Base-by-base conservation (phyloP, 2,888 invertebrate species). In the Tricholauxania praeusta region DNA sequence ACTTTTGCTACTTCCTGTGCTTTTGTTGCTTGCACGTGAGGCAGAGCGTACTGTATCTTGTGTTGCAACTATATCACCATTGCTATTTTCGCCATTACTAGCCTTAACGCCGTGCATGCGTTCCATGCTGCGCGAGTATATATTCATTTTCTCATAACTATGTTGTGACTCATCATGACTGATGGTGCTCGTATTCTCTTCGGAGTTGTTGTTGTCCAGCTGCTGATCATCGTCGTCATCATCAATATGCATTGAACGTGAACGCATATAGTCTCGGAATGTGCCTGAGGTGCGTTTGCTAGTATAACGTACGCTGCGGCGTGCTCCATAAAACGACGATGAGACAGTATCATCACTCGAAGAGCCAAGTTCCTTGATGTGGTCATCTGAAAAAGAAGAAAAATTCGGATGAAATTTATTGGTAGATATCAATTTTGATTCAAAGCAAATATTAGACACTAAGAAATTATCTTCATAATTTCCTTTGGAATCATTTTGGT, bases 111-210 rank as follows among this genome's bases (percentile, higher is more conserved):
- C 91, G 82, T 89, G 91, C 82, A 89, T 85, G 77, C 88, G 89
- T 80, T 90, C 91, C 82, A 90, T 90, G 86, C 89, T 89, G 17
- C 89, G 88, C 51, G 89, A 89, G 85, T 89, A 90, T 8, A 89
- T 89, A 70, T 84, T 83, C 39, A 82, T 77, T 74, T 86, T 84
- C 72, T 84, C 85, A 72, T 82, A 82, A 70, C 82, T 84, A 15
- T 79, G 81, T 48, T 85, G 83, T 19, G 84, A 84, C 17, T 85
- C 84, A 70, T 85, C 83, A 51, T 83, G 82, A 74, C 82, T 85
- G 3, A 84, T 80, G 65, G 82, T 83, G 77, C 84, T 87, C 15
- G 78, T 75, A 28, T 85, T 85, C 52, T 84, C 85, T 75, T 85
- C 86, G 67, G 84, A 83, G 49, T 82, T 83, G 59, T 82, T 82